A percentile compares a stretch with the other conserved stretches of the same genome.
Evolutionary conservation across 2,888 invertebrate species (phyloP).

Genomic region (Morpho helenor): DNA sequence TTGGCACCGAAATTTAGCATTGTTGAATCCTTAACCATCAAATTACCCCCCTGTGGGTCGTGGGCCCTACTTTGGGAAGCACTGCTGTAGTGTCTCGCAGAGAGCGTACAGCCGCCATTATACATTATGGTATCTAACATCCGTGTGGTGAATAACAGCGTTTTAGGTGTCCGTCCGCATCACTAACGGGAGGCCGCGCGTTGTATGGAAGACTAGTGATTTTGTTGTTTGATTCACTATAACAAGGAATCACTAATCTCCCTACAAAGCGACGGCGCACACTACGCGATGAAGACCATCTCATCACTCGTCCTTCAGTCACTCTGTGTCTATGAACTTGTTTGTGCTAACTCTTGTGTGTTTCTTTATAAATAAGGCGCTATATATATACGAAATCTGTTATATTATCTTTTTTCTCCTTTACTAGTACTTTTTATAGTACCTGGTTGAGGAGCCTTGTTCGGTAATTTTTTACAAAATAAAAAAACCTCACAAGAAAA

Average conservation of each 20-base stretch:
- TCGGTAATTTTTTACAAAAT: too few relatives aligned
- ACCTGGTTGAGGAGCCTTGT: too few relatives aligned
- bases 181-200: constrained; percentile 68
- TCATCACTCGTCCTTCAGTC: constrained; percentile 33
- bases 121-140: constrained; percentile 26
- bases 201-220: constrained; percentile 99
- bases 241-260: constrained; percentile 99
- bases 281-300: constrained; percentile 51
- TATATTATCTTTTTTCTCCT: too few relatives aligned
- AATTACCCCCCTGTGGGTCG: too few relatives aligned
- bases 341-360: constrained; percentile 40
- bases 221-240: constrained; percentile 95
- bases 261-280: constrained; percentile 83
- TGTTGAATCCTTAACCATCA: too few relatives aligned
- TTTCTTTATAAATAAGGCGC: constrained; percentile 5
- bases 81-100: too few relatives aligned
- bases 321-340: constrained; percentile 27
- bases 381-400: neutral
- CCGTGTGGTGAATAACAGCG: constrained; percentile 35
- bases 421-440: too few relatives aligned
- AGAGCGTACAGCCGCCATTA: too few relatives aligned
- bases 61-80: too few relatives aligned
- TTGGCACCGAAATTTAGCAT: too few relatives aligned
- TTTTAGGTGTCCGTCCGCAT: constrained; percentile 56
- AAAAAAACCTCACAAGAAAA: too few relatives aligned